Conservation (phyloP, 2,888 invertebrate species). For the Malachius bipustulatus region DNA sequence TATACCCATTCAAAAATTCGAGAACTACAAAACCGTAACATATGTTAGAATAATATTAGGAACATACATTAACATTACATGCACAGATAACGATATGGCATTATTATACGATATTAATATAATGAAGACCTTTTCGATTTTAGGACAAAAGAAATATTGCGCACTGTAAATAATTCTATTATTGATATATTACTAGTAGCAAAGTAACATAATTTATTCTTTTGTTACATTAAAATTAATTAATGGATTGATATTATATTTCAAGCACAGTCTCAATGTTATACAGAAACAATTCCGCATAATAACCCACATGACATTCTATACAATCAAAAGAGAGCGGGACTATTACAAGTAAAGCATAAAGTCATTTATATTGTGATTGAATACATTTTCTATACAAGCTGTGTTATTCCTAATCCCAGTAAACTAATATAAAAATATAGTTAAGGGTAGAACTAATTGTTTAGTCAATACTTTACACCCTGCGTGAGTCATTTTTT, state of each 20-base stretch:
- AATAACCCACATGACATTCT: slow-evolving; percentile 8
- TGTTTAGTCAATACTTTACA: slow-evolving; percentile 43
- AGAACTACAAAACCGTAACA: no score
- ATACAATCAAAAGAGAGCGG: no score
- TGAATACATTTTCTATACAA: not conserved
- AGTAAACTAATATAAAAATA: slow-evolving; percentile 32
- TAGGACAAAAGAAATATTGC: no score
- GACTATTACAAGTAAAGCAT: not conserved
- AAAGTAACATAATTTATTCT: slow-evolving; percentile 1
- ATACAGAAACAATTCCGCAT: not conserved
- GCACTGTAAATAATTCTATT: no score
- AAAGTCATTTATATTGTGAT: slow-evolving; percentile 6
- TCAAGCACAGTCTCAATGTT: not conserved
- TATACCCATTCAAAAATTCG: no score
- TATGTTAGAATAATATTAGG: no score
- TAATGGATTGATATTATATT: not conserved
- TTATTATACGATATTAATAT: no score
- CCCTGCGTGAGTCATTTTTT: slow-evolving; percentile 42
- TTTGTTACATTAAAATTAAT: not conserved
- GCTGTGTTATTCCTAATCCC: slow-evolving; percentile 18
- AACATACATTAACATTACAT: no score
- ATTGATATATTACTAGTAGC: no score
- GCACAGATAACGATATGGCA: no score
- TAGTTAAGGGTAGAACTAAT: slow-evolving; percentile 39
- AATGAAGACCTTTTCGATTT: no score